phyloP scores from a whole-genome alignment of 2,888 invertebrate genomes.

The Zelleria hepariella region DNA sequence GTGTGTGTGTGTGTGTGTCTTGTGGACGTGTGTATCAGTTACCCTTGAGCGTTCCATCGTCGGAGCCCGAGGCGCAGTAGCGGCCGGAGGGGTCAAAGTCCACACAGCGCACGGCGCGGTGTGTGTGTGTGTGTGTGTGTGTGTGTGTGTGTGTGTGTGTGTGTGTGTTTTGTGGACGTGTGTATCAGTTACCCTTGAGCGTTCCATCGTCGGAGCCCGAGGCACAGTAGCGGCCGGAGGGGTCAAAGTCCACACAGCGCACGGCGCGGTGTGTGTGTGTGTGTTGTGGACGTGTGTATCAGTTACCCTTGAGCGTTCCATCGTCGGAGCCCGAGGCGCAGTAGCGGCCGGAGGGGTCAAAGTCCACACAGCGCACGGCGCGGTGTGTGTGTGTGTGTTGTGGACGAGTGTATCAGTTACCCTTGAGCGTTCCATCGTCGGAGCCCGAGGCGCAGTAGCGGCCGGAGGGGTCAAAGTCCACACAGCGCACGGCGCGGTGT shows the following conservation, averaged over 20 bases:
- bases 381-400: too few species aligned
- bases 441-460: slow-evolving; percentile 93
- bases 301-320: slow-evolving; percentile 85
- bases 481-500: slow-evolving; percentile 85
- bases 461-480: slow-evolving; percentile 85
- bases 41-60: slow-evolving; percentile 90
- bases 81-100: slow-evolving; percentile 88
- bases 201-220: slow-evolving; percentile 94
- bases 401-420: too few species aligned
- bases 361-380: slow-evolving; percentile 84
- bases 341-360: slow-evolving; percentile 90
- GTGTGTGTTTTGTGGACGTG: too few species aligned
- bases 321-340: slow-evolving; percentile 94
- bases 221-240: slow-evolving; percentile 88
- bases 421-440: slow-evolving; percentile 90
- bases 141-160: too few species aligned
- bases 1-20: too few species aligned
- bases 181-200: slow-evolving; percentile 86
- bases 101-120: slow-evolving; percentile 84
- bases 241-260: slow-evolving; percentile 84
- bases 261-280: slow-evolving; percentile 88
- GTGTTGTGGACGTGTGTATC: too few species aligned
- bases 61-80: slow-evolving; percentile 91
- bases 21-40: too few species aligned
- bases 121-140: too few species aligned